These are phyloP conservation scores for Sparus aurata DNA, from an alignment of 2,797 vertebrate species.

Conservation along the genomic window DNA sequence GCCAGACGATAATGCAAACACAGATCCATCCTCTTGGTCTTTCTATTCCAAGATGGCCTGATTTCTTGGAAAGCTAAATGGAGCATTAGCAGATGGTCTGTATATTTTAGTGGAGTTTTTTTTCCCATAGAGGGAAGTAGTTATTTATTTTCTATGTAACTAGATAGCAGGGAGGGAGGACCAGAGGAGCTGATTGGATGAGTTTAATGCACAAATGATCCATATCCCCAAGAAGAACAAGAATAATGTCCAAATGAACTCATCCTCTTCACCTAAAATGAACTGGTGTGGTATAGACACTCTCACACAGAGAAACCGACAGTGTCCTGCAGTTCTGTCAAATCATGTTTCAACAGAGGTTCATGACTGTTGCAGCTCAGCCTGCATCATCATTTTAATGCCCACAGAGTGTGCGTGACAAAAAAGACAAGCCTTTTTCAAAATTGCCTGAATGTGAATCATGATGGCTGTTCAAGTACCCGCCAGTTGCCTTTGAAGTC, in stretches of 20 bases:
- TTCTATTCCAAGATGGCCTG: constrained; percentile 75
- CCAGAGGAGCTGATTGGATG: constrained; percentile 27
- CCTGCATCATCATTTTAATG: constrained; percentile 30
- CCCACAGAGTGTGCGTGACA: constrained; percentile 33
- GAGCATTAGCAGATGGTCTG: constrained; percentile 76
- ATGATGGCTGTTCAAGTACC: constrained; percentile 60
- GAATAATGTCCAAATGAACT: constrained; percentile 48
- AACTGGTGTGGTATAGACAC: constrained; percentile 23
- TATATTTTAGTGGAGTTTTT: constrained; percentile 58
- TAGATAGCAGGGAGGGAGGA: constrained; percentile 46
- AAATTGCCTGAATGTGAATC: constrained; percentile 55
- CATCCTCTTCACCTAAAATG: constrained; percentile 38
- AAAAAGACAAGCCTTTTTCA: constrained; percentile 41
- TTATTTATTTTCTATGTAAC: constrained; percentile 71
- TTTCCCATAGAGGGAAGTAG: constrained; percentile 50
- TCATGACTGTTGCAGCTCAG: constrained; percentile 36
- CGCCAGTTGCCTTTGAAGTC: constrained; percentile 71
- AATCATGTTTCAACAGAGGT: constrained; percentile 26
- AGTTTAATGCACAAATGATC: constrained; percentile 52
- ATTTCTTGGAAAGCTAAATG: constrained; percentile 81
- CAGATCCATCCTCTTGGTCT: constrained; percentile 56
- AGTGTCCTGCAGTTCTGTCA: constrained; percentile 5
- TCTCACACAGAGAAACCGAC: constrained; percentile 13
- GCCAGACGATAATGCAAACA: constrained; percentile 75
- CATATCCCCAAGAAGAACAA: constrained; percentile 42